Percentiles rank a stretch among this genome's conserved stretches.
Conservation (phyloP, 2,888 invertebrate species). For the Notodonta ziczac region DNA sequence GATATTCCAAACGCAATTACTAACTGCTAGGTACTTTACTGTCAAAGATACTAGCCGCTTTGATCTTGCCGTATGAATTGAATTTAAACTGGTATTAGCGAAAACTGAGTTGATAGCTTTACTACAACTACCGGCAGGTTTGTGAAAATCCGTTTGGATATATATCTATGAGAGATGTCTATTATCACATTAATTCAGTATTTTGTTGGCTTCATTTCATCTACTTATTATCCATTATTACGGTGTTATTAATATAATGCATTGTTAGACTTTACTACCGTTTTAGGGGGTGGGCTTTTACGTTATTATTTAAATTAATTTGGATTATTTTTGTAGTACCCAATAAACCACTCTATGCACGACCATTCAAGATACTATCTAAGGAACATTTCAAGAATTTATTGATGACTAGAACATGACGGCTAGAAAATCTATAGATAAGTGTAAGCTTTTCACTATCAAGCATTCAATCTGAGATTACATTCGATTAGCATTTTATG, state of each 20-base stretch:
- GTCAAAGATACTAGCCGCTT: slow-evolving; percentile 60
- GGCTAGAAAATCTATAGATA: background rate
- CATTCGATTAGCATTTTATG: background rate
- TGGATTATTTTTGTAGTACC: too few species aligned
- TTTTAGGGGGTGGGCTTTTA: too few species aligned
- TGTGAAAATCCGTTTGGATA: slow-evolving; percentile 28
- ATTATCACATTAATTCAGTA: too few species aligned
- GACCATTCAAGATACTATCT: too few species aligned
- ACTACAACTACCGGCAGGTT: slow-evolving; percentile 43
- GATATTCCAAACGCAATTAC: slow-evolving; percentile 51
- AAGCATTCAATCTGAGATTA: background rate
- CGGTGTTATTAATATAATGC: too few species aligned
- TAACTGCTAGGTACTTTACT: slow-evolving; percentile 54
- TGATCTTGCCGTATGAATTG: slow-evolving; percentile 67
- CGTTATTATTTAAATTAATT: too few species aligned
- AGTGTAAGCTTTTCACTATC: background rate
- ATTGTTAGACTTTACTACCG: too few species aligned
- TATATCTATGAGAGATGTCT: background rate
- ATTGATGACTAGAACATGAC: background rate
- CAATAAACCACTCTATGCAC: too few species aligned
- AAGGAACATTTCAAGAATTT: too few species aligned
- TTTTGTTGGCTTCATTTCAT: too few species aligned
- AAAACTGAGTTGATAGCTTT: slow-evolving; percentile 71
- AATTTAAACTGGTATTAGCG: slow-evolving; percentile 50
- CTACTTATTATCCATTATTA: too few species aligned